These are phyloP conservation scores for Euura saliciscinereae DNA, from an alignment of 1,140 invertebrate genomes.

Conservation along the genomic window DNA sequence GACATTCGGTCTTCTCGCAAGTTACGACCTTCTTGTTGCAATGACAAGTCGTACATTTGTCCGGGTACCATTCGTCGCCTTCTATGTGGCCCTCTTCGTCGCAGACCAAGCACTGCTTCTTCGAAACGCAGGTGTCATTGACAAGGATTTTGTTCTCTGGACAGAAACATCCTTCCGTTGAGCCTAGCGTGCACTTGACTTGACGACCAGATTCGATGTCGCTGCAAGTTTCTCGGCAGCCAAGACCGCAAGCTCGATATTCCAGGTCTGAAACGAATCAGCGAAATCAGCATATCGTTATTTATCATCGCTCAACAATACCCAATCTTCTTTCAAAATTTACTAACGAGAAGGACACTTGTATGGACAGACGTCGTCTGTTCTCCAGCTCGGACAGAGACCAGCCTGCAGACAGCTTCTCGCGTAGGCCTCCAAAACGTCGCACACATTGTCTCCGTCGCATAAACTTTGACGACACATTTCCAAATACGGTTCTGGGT, in stretches of 20 bases:
- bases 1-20: constrained; percentile 67
- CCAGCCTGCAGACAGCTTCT: constrained; percentile 71
- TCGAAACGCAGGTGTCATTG: constrained; percentile 50
- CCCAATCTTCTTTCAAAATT: background rate
- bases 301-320: too few species aligned
- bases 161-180: constrained; percentile 84
- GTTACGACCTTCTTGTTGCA: constrained; percentile 64
- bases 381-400: constrained; percentile 76
- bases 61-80: constrained; percentile 68
- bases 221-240: constrained; percentile 73
- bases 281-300: constrained; percentile 13
- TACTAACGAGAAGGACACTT: constrained; percentile 55
- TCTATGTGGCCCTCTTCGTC: constrained; percentile 69
- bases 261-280: constrained; percentile 57
- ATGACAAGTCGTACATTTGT: constrained; percentile 77
- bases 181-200: constrained; percentile 59
- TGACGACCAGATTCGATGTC: constrained; percentile 38
- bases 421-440: constrained; percentile 73
- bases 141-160: constrained; percentile 67
- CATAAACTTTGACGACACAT: constrained; percentile 74
- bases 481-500: constrained; percentile 69
- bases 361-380: constrained; percentile 67
- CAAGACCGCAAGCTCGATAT: constrained; percentile 70
- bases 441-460: constrained; percentile 65
- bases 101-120: constrained; percentile 66